phyloP scores from a whole-genome alignment of 2,113 vertebrate genomes.

The Crotalus helleri region DNA sequence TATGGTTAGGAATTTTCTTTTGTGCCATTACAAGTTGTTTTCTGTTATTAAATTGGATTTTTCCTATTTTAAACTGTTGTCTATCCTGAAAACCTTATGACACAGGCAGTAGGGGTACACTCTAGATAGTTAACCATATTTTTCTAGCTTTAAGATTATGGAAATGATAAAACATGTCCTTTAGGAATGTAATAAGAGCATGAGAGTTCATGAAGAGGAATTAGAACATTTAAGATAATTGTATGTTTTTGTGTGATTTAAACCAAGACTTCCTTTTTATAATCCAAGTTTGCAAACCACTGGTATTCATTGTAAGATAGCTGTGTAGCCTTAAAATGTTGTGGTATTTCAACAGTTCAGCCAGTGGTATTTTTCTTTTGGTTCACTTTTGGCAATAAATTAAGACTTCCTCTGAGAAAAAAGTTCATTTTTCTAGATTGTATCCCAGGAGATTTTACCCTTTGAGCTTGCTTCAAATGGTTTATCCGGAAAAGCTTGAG shows the following conservation, averaged over 20 bases:
- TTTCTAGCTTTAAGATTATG: not conserved
- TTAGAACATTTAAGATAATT: not conserved
- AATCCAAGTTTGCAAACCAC: not conserved
- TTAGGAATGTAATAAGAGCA: not conserved
- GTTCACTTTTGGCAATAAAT: not conserved
- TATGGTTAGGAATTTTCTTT: not conserved
- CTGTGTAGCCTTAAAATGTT: not conserved
- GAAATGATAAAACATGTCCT: not conserved
- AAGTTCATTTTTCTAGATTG: not conserved
- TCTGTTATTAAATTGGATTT: not conserved
- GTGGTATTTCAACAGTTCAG: not conserved
- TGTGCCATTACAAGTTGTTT: not conserved
- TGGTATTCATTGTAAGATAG: conserved; percentile 11
- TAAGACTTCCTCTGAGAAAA: not conserved
- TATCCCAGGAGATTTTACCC: not conserved
- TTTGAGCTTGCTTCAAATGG: not conserved
- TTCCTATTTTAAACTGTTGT: not conserved
- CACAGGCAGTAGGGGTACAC: not conserved
- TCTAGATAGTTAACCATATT: not conserved
- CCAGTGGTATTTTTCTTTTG: conserved; percentile 2
- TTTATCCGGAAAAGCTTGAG: not conserved
- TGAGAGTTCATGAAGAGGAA: not conserved
- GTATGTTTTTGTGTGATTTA: not conserved
- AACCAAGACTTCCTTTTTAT: conserved; percentile 17
- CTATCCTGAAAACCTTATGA: not conserved